Evolutionary conservation across 2,113 vertebrate genomes (phyloP).

Genomic region (Thamnaconus septentrionalis): DNA sequence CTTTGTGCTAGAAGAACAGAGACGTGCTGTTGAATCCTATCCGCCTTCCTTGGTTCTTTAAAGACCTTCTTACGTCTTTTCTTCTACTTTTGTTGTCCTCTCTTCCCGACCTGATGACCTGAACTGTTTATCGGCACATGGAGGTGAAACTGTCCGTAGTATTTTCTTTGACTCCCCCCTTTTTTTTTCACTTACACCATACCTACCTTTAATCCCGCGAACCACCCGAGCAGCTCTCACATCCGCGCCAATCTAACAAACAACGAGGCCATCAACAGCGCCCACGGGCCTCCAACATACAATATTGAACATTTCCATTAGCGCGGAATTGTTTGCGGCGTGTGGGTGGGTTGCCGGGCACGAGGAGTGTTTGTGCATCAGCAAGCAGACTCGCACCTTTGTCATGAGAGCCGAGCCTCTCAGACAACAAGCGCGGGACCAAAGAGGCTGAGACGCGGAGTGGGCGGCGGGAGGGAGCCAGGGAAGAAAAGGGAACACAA

Average conservation of each 20-base stretch:
- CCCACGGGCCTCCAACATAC: constrained; percentile 56
- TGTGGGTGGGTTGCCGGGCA: background rate
- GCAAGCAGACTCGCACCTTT: constrained; percentile 36
- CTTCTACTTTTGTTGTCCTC: background rate
- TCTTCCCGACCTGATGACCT: constrained; percentile 1
- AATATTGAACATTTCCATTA: constrained; percentile 69
- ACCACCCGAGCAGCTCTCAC: constrained; percentile 35
- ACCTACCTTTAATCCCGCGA: constrained; percentile 4
- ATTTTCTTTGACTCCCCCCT: constrained; percentile 1
- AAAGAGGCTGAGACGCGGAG: background rate
- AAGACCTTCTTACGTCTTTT: background rate
- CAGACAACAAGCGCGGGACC: no score
- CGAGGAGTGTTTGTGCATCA: constrained; percentile 44
- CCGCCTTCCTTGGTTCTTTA: no score
- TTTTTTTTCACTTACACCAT: constrained; percentile 26
- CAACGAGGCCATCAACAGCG: constrained; percentile 53
- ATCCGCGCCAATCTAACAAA: constrained; percentile 32
- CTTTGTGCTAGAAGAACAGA: no score
- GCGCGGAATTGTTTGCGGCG: constrained; percentile 47
- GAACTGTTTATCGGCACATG: constrained; percentile 2
- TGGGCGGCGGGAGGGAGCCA: background rate
- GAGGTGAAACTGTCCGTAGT: background rate
- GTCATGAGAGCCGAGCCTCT: constrained; percentile 12
- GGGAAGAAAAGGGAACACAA: constrained; percentile 6
- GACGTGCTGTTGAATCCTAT: no score